These are phyloP conservation scores for Drosophila aldrichi DNA, from an alignment of 2,888 invertebrate genomes.

Conservation along the genomic window DNA sequence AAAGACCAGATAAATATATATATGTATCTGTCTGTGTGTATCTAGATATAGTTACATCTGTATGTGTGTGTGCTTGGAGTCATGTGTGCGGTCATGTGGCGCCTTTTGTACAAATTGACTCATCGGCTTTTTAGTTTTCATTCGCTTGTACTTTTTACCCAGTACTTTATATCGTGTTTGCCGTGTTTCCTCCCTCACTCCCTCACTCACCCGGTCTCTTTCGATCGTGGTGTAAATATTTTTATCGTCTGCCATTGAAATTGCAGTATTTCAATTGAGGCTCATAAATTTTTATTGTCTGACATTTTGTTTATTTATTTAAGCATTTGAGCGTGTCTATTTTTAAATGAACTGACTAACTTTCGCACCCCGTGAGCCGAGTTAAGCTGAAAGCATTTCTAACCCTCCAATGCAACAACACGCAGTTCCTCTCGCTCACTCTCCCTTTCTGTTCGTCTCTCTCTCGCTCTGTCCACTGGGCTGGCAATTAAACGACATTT, in stretches of 20 bases:
- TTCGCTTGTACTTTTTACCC: slow-evolving; percentile 20
- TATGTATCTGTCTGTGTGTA: not conserved
- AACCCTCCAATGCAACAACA: slow-evolving; percentile 11
- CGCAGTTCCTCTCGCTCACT: not conserved
- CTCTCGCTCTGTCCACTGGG: not conserved
- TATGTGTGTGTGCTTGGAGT: slow-evolving; percentile 3
- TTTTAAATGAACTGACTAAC: slow-evolving; percentile 76
- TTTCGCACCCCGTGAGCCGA: slow-evolving; percentile 62
- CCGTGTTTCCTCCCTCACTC: not conserved
- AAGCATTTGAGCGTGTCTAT: slow-evolving; percentile 72
- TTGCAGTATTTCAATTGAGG: slow-evolving; percentile 73
- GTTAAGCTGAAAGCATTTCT: slow-evolving; percentile 22
- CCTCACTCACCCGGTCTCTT: not conserved
- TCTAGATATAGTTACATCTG: not conserved
- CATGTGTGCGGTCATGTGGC: slow-evolving; percentile 53
- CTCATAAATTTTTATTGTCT: slow-evolving; percentile 75
- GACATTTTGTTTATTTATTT: slow-evolving; percentile 77
- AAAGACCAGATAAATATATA: not conserved
- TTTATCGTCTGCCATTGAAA: slow-evolving; percentile 79
- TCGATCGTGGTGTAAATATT: slow-evolving; percentile 17
- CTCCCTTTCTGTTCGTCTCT: not conserved
- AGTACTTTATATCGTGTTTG: slow-evolving; percentile 27
- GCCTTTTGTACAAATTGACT: slow-evolving; percentile 70
- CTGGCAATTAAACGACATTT: slow-evolving; percentile 77
- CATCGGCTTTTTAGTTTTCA: slow-evolving; percentile 52